phyloP scores from a whole-genome alignment of 2,888 invertebrate species.

The Cantharis lateralis region DNA sequence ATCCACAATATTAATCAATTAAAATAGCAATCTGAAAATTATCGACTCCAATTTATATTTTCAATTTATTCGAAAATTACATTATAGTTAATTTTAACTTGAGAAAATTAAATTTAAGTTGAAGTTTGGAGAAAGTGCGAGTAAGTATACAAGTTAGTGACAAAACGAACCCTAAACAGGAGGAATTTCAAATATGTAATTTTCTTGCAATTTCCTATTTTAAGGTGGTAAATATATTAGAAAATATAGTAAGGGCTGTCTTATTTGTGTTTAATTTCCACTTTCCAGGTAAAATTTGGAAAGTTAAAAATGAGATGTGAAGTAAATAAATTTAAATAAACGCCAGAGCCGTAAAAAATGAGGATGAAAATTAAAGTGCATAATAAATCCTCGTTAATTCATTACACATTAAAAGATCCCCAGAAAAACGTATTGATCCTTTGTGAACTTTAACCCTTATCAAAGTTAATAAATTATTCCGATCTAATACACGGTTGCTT shows the following conservation, averaged over 20 bases:
- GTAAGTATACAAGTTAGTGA: neutral
- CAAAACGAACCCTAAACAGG: conserved; percentile 7
- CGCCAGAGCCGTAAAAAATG: neutral
- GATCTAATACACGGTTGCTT: conserved; percentile 3
- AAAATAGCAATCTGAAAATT: neutral
- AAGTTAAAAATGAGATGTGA: neutral
- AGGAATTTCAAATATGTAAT: conserved; percentile 25
- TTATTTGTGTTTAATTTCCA: conserved; percentile 18
- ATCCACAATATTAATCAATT: neutral
- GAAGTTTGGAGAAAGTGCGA: neutral
- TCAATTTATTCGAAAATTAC: neutral
- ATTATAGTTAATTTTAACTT: neutral
- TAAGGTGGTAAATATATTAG: conserved; percentile 17
- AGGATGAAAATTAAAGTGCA: neutral
- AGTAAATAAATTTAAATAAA: neutral
- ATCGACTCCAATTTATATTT: neutral
- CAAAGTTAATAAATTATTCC: conserved; percentile 13
- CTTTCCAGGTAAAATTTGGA: conserved; percentile 1
- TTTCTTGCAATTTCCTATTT: conserved; percentile 25
- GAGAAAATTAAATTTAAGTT: neutral
- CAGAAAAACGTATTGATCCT: neutral
- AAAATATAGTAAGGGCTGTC: neutral
- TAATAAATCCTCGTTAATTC: neutral
- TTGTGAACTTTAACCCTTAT: conserved; percentile 6
- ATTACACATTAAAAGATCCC: neutral